Evolutionary conservation across 1,140 invertebrate species (phyloP).

Genomic region (Drosophila rhopaloa): DNA sequence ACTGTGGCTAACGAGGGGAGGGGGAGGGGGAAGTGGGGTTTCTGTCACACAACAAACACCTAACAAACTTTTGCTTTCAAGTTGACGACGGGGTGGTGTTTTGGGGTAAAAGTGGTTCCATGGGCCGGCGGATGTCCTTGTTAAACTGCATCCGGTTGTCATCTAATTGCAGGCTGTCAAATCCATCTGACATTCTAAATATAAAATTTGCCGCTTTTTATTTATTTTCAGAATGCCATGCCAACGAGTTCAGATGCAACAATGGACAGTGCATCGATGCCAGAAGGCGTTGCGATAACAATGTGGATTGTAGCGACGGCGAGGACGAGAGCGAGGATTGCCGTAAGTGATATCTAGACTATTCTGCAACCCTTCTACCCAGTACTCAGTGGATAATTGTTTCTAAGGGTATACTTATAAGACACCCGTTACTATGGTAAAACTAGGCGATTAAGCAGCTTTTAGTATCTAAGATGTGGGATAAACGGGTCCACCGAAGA

Average conservation of each 20-base stretch:
- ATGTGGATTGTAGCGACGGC: slow-evolving; percentile 87
- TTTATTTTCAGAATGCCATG: slow-evolving; percentile 86
- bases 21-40: slow-evolving; percentile 18
- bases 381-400: background rate
- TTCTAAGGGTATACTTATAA: background rate
- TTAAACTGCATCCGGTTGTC: slow-evolving; percentile 80
- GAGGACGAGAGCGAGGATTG: slow-evolving; percentile 88
- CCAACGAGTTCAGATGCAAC: slow-evolving; percentile 87
- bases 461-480: slow-evolving; percentile 21
- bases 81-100: slow-evolving; percentile 33
- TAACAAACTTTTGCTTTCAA: slow-evolving; percentile 81
- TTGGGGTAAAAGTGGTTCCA: background rate
- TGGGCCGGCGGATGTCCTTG: slow-evolving; percentile 58
- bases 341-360: slow-evolving; percentile 84
- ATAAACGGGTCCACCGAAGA: background rate
- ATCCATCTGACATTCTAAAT: slow-evolving; percentile 3
- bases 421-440: slow-evolving; percentile 25
- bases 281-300: slow-evolving; percentile 87
- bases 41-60: slow-evolving; percentile 61
- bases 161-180: slow-evolving; percentile 61
- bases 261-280: slow-evolving; percentile 89
- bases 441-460: slow-evolving; percentile 50
- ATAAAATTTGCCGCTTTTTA: slow-evolving; percentile 1
- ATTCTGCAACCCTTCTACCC: background rate
- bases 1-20: slow-evolving; percentile 72